Percentiles rank a stretch among this genome's conserved stretches.
phyloP scores from a whole-genome alignment of 1,140 invertebrate genomes.

The Drosophila trapezifrons region DNA sequence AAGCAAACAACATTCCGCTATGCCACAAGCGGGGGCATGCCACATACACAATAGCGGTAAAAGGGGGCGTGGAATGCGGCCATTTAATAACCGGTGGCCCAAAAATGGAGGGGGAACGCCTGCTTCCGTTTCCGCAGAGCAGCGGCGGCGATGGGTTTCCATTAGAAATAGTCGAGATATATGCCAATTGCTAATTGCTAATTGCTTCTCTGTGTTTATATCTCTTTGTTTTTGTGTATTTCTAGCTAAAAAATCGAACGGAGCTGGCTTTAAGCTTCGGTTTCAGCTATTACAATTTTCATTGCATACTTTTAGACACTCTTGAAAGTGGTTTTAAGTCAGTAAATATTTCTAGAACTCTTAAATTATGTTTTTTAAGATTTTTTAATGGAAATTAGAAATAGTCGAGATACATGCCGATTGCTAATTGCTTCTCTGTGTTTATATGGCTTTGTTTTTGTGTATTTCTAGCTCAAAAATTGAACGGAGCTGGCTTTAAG shows the following conservation, averaged over 20 bases:
- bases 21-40: slow-evolving; percentile 28
- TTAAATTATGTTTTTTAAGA: not conserved
- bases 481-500: not conserved
- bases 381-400: not conserved
- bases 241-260: not conserved
- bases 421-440: slow-evolving; percentile 23
- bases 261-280: not conserved
- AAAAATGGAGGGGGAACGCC: slow-evolving; percentile 25
- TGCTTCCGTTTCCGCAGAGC: slow-evolving; percentile 58
- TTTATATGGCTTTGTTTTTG: slow-evolving; percentile 4
- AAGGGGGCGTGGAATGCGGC: slow-evolving; percentile 54
- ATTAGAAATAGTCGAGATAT: slow-evolving; percentile 13
- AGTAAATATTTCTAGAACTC: no score
- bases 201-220: slow-evolving; percentile 7
- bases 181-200: slow-evolving; percentile 52
- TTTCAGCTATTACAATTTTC: not conserved
- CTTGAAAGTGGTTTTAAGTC: not conserved
- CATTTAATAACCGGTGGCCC: slow-evolving; percentile 44
- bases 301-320: not conserved
- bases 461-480: not conserved
- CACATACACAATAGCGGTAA: slow-evolving; percentile 36
- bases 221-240: slow-evolving; percentile 1
- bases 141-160: slow-evolving; percentile 9
- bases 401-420: slow-evolving; percentile 32
- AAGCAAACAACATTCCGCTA: slow-evolving; percentile 25